Evolutionary conservation across 92 coral and sea anemone genomes (phyloP).

Genomic region (Heliopora coerulea): DNA sequence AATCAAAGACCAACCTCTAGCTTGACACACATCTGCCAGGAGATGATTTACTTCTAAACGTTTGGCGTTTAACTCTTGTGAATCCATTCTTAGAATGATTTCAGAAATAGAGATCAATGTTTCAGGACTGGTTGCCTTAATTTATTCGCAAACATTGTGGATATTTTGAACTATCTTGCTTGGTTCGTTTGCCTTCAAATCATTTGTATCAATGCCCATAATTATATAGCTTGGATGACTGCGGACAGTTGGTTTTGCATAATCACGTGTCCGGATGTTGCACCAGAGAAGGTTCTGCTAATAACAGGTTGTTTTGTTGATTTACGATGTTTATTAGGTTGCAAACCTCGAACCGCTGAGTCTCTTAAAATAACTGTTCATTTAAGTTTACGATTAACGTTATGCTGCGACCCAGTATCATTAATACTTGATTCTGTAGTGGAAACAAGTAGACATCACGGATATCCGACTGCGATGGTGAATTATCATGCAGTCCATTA

Average conservation of each 20-base stretch:
- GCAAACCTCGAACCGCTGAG: background rate
- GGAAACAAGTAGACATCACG: background rate
- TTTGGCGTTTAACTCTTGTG: background rate
- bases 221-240: background rate
- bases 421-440: too few species aligned
- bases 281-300: conserved; percentile 8
- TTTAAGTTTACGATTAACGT: background rate
- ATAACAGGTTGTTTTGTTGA: background rate
- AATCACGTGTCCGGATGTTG: conserved; percentile 12
- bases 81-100: background rate
- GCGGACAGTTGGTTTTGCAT: conserved; percentile 13
- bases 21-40: background rate
- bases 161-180: background rate
- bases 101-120: background rate
- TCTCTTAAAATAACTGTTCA: background rate
- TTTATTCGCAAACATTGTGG: background rate
- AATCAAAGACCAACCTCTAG: background rate
- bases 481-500: too few species aligned
- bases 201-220: conserved; percentile 28
- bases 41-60: background rate
- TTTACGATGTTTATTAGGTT: background rate
- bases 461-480: background rate
- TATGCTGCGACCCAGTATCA: too few species aligned
- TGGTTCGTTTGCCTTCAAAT: background rate
- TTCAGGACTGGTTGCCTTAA: background rate